phyloP scores from a whole-genome alignment of 2,888 invertebrate species.

The Aromia moschata region DNA sequence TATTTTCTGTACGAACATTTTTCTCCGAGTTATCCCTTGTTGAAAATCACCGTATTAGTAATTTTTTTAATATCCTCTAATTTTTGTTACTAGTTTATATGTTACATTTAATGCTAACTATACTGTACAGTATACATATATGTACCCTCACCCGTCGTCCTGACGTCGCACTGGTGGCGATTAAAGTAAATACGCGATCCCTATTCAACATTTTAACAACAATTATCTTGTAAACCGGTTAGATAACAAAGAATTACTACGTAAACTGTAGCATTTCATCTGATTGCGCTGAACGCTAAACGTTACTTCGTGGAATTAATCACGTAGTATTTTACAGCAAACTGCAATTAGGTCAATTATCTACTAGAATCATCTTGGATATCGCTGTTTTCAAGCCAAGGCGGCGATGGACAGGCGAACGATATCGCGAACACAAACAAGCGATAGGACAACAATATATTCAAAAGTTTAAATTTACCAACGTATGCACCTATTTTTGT shows the following conservation, averaged over 20 bases:
- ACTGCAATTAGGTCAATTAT: neutral
- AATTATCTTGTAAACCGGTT: conserved; percentile 12
- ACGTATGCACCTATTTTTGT: too few species aligned
- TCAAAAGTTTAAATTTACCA: conserved; percentile 7
- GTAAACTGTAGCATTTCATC: conserved; percentile 9
- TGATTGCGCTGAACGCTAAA: conserved; percentile 13
- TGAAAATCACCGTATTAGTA: neutral
- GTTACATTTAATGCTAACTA: too few species aligned
- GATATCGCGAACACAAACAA: neutral
- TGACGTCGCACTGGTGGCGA: neutral
- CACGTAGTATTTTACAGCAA: conserved; percentile 4
- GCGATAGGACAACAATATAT: neutral
- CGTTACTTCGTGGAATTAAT: conserved; percentile 13
- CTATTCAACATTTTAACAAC: conserved; percentile 1
- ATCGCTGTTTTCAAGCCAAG: conserved; percentile 14
- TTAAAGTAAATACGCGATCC: neutral
- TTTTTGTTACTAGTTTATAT: too few species aligned
- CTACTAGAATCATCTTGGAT: conserved; percentile 7
- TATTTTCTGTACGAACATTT: too few species aligned
- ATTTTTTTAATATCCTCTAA: too few species aligned
- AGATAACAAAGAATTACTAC: conserved; percentile 20
- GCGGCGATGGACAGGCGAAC: neutral
- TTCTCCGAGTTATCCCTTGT: too few species aligned
- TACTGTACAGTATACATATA: too few species aligned
- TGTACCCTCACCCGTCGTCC: too few species aligned